Conservation (phyloP, 2,888 invertebrate genomes). For the Ctenicera cuprea region DNA sequence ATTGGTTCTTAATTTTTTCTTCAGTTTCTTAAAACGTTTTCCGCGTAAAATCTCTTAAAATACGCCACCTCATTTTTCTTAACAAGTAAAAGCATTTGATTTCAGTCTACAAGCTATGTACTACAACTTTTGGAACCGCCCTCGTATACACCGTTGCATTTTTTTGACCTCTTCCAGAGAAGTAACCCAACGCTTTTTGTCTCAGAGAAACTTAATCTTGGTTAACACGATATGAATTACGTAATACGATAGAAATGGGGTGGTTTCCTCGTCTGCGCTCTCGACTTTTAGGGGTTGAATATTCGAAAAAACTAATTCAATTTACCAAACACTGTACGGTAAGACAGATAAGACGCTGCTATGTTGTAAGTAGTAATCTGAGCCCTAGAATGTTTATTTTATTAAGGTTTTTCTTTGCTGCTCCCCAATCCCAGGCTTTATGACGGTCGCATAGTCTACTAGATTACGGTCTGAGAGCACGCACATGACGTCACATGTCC, state of each 20-base stretch:
- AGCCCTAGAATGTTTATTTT: conserved; percentile 54
- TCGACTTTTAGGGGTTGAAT: conserved; percentile 31
- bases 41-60: too few relatives aligned
- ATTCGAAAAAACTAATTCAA: conserved; percentile 49
- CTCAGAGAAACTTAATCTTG: conserved; percentile 16
- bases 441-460: conserved; percentile 57
- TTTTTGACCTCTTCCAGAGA: not conserved
- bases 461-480: conserved; percentile 56
- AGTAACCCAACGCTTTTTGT: not conserved
- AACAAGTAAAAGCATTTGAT: too few relatives aligned
- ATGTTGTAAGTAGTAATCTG: conserved; percentile 53
- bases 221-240: conserved; percentile 33
- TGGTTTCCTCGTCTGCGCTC: conserved; percentile 19
- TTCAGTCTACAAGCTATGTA: too few relatives aligned
- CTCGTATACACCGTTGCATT: not conserved
- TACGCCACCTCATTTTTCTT: too few relatives aligned
- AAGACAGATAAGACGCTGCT: conserved; percentile 50
- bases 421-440: conserved; percentile 53
- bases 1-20: too few relatives aligned
- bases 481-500: conserved; percentile 57
- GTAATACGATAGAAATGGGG: conserved; percentile 18
- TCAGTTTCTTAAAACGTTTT: too few relatives aligned
- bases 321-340: conserved; percentile 48
- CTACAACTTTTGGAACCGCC: not conserved
- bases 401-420: conserved; percentile 54